Evolutionary conservation across 2,113 vertebrate species (phyloP), one percentile per base, ranked within the genome.

Genomic region (Propithecus coquereli): DNA sequence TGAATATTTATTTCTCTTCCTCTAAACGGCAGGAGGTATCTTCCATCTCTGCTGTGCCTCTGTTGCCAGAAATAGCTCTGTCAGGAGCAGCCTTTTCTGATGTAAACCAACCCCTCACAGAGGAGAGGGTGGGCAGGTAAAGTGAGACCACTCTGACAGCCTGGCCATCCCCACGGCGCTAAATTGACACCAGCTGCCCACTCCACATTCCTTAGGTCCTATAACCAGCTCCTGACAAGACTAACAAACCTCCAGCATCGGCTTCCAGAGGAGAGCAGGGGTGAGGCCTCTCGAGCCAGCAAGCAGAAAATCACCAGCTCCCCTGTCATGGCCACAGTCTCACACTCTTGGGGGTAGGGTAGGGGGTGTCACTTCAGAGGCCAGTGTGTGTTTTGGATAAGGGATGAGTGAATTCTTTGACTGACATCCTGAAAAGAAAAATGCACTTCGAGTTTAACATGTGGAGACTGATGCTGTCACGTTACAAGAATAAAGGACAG

Each of bases 141-240:
- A 97, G 92, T n/a, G 5, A 59, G 97, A 73, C 83, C 54, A 7
- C 3, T 82, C 57, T 74, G 70, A 74, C 88, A 32, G 88, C 85
- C 82, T 90, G 85, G 82, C 94, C 93, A 61, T 54, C 10, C 34
- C 85, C 86, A 86, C 83, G 84, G 71, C 66, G 71, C 97, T 96
- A 96, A 83, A 98, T 92, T 90, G 87, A 98, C 34, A 91, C 95
- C 97, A 97, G 97, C 97, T 98, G 96, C 94, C 97, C 96, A 97
- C 93, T 95, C 95, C 70, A 87, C 97, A 97, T 96, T 98, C 97
- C 92, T 98, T 54, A 97, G 97, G 96, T 97, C 93, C 96, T 94
- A 83, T 90, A 80, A 96, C 94, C 23, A 68, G 94, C 97, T 98
- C 97, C 97, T 70, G 0, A 97, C 63, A 95, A 97, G 93, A 97